These are phyloP conservation scores for Papilio dardanus DNA, from an alignment of 1,140 invertebrate species.

Conservation along the genomic window DNA sequence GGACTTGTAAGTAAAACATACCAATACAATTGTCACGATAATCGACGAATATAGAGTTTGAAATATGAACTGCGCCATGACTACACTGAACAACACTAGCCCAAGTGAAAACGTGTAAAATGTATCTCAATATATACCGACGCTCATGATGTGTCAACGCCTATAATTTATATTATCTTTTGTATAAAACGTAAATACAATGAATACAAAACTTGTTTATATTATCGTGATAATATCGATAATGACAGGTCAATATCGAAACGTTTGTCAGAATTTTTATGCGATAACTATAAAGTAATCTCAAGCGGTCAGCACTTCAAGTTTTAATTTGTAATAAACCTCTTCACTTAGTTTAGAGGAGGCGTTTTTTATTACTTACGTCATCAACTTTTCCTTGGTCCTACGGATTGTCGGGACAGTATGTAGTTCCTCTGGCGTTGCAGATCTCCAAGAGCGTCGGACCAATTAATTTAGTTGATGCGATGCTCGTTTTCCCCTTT, in stretches of 20 bases:
- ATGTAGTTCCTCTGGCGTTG: no score
- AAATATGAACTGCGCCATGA: constrained; percentile 12
- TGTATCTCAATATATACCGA: constrained; percentile 14
- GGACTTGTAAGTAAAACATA: not conserved
- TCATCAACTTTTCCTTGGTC: no score
- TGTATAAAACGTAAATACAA: not conserved
- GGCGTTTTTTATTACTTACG: not conserved
- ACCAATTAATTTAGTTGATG: no score
- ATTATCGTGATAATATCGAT: constrained; percentile 16
- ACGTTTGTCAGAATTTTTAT: not conserved
- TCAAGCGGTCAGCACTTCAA: not conserved
- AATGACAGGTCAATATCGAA: not conserved
- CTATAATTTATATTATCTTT: constrained; percentile 22
- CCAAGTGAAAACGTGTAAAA: constrained; percentile 32
- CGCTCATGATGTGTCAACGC: constrained; percentile 16
- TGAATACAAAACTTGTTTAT: constrained; percentile 23
- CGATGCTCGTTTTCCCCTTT: no score
- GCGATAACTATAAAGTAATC: not conserved
- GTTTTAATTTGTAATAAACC: not conserved
- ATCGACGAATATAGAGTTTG: not conserved
- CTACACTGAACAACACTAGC: not conserved
- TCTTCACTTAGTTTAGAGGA: not conserved
- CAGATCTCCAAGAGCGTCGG: no score
- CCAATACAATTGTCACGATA: constrained; percentile 24
- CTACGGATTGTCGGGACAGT: no score